Percentiles rank a stretch among this genome's conserved stretches.
These are phyloP conservation scores for Petrolisthes manimaculis DNA, from an alignment of 2,888 invertebrate species.

Conservation along the genomic window DNA sequence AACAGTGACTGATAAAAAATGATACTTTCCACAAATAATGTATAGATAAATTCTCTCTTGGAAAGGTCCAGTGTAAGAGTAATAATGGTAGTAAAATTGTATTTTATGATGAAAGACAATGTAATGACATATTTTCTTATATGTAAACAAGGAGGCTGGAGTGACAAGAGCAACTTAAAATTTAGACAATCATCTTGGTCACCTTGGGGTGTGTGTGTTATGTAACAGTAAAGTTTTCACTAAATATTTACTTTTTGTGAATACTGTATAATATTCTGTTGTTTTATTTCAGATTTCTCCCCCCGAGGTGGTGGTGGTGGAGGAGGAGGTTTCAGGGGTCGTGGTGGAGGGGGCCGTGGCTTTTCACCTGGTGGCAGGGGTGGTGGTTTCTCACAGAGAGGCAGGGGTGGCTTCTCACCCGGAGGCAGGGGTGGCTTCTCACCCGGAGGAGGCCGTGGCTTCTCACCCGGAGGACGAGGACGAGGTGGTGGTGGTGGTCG, in stretches of 20 bases:
- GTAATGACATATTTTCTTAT: too few species aligned
- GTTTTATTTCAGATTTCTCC: conserved; percentile 52
- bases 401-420: conserved; percentile 56
- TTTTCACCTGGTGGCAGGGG: conserved; percentile 62
- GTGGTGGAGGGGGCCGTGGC: conserved; percentile 46
- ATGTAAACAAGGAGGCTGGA: too few species aligned
- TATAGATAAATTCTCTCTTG: too few species aligned
- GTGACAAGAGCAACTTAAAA: neutral
- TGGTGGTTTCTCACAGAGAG: conserved; percentile 44
- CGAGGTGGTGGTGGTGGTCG: conserved; percentile 68
- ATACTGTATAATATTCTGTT: too few species aligned
- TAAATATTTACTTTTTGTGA: neutral
- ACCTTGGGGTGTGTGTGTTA: neutral
- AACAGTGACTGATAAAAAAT: too few species aligned
- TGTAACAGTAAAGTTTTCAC: neutral
- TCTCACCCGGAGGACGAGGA: conserved; percentile 65
- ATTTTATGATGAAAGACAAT: too few species aligned
- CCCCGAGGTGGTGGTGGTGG: conserved; percentile 65
- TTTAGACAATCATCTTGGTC: neutral
- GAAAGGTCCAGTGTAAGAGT: too few species aligned
- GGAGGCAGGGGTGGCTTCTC: conserved; percentile 67
- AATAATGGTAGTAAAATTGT: too few species aligned
- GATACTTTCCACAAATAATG: too few species aligned
- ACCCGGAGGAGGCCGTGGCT: conserved; percentile 67
- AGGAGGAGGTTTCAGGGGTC: conserved; percentile 57